Base-by-base conservation (phyloP, 2,888 invertebrate species). In the Diabrotica balteata region DNA sequence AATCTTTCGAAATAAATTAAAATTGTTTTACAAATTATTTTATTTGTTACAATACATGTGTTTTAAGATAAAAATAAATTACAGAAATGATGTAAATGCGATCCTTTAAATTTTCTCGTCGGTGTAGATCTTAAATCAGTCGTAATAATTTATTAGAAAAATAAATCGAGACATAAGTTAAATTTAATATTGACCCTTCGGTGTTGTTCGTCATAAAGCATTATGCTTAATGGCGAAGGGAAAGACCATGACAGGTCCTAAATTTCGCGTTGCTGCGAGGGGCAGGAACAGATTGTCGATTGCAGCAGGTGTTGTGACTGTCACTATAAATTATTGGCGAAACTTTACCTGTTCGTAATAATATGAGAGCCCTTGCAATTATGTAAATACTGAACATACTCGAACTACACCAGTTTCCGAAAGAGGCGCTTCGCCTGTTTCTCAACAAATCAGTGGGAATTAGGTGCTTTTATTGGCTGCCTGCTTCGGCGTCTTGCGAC, bases 271-370 rank as follows among this genome's bases (percentile, higher is more conserved):
- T 9, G 43, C 8, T 32, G 32, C 17, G 22, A 17, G 72, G 70
- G 68, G 61, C 59, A 49, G 51, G 57, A 64, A 79, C 78, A 81
- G 52, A 51, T 80, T 79, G 82, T 81, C 82, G 81, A 82, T 81
- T 73, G 83, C 81, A 83, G 81, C 83, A 83, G 83, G 83, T 83
- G 82, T 80, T 83, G 82, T 82, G 81, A 81, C 82, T 83, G 83
- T 82, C 82, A 81, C 77, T 76, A 79, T 83, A 82, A 83, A 82
- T 83, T 83, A 83, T 82, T 77, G 81, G 79, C 72, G 77, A 78
- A 83, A 83, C 80, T 83, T 83, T 82, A 79, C 81, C 80, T 80
- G 81, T 80, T 81, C 81, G 80, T 82, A 82, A 81, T 80, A 82
- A 81, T 80, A 79, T 76, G 75, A 74, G 71, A 78, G 77, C 79